phyloP scores from a whole-genome alignment of 2,113 vertebrate species.

The Notothenia rossii region DNA sequence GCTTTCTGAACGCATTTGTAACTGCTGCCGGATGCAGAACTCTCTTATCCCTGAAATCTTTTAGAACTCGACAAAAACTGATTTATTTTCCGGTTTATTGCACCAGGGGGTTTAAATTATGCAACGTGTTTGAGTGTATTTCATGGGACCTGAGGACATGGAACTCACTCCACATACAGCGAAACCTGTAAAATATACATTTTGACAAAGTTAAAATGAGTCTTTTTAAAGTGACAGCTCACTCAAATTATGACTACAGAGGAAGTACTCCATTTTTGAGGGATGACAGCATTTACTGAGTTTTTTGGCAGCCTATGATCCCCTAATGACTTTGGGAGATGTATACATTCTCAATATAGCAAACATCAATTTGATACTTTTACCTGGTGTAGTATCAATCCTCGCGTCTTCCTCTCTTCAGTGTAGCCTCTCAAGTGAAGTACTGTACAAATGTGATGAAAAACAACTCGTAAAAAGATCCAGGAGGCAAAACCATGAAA shows the following conservation, averaged over 20 bases:
- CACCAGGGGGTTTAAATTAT: conserved; percentile 36
- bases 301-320: conserved; percentile 23
- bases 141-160: conserved; percentile 21
- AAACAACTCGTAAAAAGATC: conserved; percentile 52
- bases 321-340: conserved; percentile 24
- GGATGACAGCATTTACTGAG: conserved; percentile 31
- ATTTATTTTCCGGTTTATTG: conserved; percentile 52
- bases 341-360: not conserved
- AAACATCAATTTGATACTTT: conserved; percentile 16
- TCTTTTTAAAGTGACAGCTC: conserved; percentile 28
- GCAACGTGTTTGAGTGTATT: conserved; percentile 22
- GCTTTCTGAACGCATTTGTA: conserved; percentile 43
- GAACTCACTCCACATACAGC: conserved; percentile 20
- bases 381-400: conserved; percentile 16
- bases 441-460: conserved; percentile 43
- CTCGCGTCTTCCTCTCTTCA: conserved; percentile 1
- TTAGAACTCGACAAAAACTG: conserved; percentile 46
- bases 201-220: conserved; percentile 26
- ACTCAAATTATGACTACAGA: conserved; percentile 14
- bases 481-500: conserved; percentile 37
- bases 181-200: conserved; percentile 29
- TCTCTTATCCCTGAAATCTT: conserved; percentile 48
- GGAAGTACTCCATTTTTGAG: conserved; percentile 6
- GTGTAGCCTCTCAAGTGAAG: conserved; percentile 7
- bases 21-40: conserved; percentile 24